Evolutionary conservation across 2,113 vertebrate genomes (phyloP).

Genomic region (Cyanoderma ruficeps): DNA sequence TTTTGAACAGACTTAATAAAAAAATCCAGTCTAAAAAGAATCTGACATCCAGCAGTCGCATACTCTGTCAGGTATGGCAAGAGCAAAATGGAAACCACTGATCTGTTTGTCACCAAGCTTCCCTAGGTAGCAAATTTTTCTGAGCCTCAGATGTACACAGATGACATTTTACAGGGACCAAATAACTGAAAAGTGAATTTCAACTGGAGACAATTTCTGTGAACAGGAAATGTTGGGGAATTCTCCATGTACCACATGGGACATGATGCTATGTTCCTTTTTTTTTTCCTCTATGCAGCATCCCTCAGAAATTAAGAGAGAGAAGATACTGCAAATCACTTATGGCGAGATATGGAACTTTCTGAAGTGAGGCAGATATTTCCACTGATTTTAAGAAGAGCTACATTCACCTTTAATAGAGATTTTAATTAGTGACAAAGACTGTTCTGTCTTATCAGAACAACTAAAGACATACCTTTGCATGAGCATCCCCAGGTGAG

Average conservation of each 20-base stretch:
- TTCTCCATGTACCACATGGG: neutral
- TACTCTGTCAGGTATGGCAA: neutral
- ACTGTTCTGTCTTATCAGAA: neutral
- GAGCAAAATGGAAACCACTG: slow-evolving; percentile 48
- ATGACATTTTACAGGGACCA: neutral
- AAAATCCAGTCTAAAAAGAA: slow-evolving; percentile 25
- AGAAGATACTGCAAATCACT: neutral
- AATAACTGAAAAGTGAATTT: slow-evolving; percentile 28
- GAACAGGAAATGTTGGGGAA: neutral
- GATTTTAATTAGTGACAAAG: slow-evolving; percentile 14
- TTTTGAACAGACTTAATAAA: slow-evolving; percentile 34
- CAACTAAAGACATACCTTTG: neutral
- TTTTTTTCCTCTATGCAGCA: fast-evolving
- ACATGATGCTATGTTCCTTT: neutral
- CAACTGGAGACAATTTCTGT: neutral
- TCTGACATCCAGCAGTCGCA: neutral
- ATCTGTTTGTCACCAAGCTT: slow-evolving; percentile 45
- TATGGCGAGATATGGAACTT: neutral
- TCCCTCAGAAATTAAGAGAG: neutral
- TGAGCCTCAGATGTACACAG: neutral
- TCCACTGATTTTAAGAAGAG: neutral
- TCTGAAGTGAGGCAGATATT: neutral
- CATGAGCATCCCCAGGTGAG: neutral
- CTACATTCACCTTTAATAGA: neutral
- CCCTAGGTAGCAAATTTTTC: slow-evolving; percentile 33